A percentile compares a stretch with the other conserved stretches of the same genome.
phyloP scores from a whole-genome alignment of 2,888 invertebrate genomes.

The Alloscopus bannaensis region DNA sequence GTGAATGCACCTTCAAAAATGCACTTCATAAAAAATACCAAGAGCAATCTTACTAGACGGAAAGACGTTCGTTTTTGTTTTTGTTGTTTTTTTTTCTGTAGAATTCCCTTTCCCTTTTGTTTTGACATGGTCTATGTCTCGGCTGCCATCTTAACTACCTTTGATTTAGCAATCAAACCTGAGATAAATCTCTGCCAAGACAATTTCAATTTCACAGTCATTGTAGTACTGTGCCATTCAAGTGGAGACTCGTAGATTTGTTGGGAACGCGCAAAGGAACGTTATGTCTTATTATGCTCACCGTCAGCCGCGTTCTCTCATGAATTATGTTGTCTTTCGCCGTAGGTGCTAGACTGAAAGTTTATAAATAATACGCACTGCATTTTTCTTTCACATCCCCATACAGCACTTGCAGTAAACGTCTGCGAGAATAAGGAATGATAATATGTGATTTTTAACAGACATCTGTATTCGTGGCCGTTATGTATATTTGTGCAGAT shows the following conservation, averaged over 20 bases:
- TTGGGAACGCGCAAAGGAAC: conserved; percentile 20
- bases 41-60: conserved; percentile 22
- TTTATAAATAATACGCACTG: conserved; percentile 1
- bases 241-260: too few species aligned
- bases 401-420: not conserved
- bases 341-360: conserved; percentile 14
- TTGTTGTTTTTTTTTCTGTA: too few species aligned
- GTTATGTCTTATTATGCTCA: conserved; percentile 45
- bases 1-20: too few species aligned
- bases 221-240: conserved; percentile 34
- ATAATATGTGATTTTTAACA: conserved; percentile 6
- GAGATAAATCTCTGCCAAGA: conserved; percentile 49
- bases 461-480: not conserved
- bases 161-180: conserved; percentile 57
- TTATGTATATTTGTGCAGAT: not conserved
- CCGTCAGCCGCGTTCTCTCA: conserved; percentile 32
- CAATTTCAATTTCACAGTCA: conserved; percentile 59
- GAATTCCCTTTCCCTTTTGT: conserved; percentile 50
- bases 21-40: too few species aligned
- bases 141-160: conserved; percentile 46
- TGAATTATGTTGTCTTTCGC: conserved; percentile 19
- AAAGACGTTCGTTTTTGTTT: conserved; percentile 17
- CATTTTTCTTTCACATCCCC: not conserved
- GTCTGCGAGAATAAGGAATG: conserved; percentile 9
- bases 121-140: conserved; percentile 19